Percentiles rank a stretch among this genome's conserved stretches.
Conservation (phyloP, 2,113 vertebrate species). For the Herpetotheres cachinnans region DNA sequence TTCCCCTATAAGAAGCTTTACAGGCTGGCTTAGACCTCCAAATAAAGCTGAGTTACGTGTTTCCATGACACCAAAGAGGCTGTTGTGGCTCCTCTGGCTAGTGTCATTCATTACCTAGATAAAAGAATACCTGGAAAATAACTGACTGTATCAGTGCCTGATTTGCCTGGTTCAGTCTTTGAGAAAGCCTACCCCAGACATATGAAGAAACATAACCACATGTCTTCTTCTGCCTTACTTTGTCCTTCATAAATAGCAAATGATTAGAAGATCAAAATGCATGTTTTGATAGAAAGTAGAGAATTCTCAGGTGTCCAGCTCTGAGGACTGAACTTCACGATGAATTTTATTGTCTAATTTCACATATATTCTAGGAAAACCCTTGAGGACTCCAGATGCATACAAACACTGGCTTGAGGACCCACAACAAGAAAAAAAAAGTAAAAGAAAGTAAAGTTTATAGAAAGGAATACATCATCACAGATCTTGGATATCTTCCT, state of each 20-base stretch:
- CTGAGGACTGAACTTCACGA: not conserved
- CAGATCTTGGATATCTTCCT: not conserved
- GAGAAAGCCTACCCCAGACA: not conserved
- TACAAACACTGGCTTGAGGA: not conserved
- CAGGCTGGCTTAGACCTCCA: not conserved
- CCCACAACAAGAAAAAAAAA: not conserved
- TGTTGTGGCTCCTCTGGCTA: not conserved
- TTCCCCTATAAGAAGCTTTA: not conserved
- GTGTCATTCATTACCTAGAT: not conserved
- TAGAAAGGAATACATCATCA: not conserved
- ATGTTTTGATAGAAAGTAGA: not conserved
- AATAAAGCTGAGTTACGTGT: not conserved
- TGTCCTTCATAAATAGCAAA: not conserved
- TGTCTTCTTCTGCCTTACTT: not conserved
- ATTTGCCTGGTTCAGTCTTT: not conserved
- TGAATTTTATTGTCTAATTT: slow-evolving; percentile 4
- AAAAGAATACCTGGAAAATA: not conserved
- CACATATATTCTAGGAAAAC: not conserved
- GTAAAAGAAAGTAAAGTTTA: not conserved
- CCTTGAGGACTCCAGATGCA: not conserved
- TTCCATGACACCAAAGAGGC: not conserved
- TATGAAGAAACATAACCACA: not conserved
- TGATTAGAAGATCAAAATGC: not conserved
- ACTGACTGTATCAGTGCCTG: not conserved
- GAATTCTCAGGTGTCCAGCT: not conserved